Percentiles rank a stretch among this genome's conserved stretches.
Conservation (phyloP, 1,140 invertebrate genomes). For the Zaprionus davidi region DNA sequence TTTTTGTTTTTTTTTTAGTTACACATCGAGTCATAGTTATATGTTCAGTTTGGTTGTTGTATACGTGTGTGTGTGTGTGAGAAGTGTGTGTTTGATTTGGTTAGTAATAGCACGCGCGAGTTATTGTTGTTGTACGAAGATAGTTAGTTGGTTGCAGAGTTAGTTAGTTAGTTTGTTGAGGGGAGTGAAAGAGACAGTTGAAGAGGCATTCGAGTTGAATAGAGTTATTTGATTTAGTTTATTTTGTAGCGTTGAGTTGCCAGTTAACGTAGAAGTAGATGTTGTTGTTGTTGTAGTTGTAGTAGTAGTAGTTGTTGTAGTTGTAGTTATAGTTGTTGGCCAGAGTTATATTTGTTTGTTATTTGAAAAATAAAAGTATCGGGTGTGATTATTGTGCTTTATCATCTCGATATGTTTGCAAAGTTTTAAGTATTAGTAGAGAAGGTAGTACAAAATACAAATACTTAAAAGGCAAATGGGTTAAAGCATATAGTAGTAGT, state of each 20-base stretch:
- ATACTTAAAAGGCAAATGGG: conserved; percentile 29
- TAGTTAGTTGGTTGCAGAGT: conserved; percentile 39
- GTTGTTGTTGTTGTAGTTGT: conserved; percentile 51
- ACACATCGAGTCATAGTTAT: conserved; percentile 16
- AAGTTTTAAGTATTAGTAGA: conserved; percentile 19
- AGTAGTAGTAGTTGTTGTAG: conserved; percentile 51
- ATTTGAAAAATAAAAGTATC: conserved; percentile 74
- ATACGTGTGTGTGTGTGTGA: conserved; percentile 29
- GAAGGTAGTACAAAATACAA: conserved; percentile 21
- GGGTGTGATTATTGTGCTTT: conserved; percentile 77
- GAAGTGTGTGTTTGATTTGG: conserved; percentile 31
- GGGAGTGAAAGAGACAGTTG: conserved; percentile 69
- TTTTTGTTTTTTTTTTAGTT: conserved; percentile 35
- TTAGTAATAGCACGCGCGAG: conserved; percentile 49
- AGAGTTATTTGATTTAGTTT: conserved; percentile 30
- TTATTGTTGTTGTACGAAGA: conserved; percentile 36
- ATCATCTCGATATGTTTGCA: conserved; percentile 50
- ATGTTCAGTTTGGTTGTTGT: conserved; percentile 9
- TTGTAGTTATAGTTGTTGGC: conserved; percentile 51
- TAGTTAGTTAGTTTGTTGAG: conserved; percentile 55
- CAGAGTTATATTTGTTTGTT: conserved; percentile 66
- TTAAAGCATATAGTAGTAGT: conserved; percentile 24
- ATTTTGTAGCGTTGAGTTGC: conserved; percentile 64
- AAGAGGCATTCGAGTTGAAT: conserved; percentile 72
- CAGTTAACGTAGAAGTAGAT: conserved; percentile 58